These are phyloP conservation scores for Physocephala rufipes DNA, from an alignment of 2,888 invertebrate species.

Conservation along the genomic window DNA sequence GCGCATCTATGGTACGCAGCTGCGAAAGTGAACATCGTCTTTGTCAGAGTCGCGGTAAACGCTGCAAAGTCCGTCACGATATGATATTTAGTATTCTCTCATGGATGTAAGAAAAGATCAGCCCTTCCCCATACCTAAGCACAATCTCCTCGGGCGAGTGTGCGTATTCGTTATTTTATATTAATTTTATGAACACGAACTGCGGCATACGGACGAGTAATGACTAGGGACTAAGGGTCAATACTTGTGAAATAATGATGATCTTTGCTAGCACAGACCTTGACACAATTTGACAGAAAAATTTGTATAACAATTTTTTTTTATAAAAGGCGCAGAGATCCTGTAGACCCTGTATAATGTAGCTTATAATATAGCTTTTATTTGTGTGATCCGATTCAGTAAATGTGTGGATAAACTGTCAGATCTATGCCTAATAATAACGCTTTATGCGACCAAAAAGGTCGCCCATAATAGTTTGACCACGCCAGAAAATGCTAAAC, in stretches of 20 bases:
- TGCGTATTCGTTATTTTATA: constrained; percentile 27
- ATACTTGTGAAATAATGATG: constrained; percentile 3
- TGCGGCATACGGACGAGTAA: not conserved
- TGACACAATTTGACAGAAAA: constrained; percentile 1
- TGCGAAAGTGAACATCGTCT: not conserved
- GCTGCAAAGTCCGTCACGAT: constrained; percentile 8
- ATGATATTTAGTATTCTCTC: not conserved
- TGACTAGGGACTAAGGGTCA: constrained; percentile 27
- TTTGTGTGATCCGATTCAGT: too few relatives aligned
- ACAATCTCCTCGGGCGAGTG: not conserved
- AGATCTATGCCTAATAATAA: too few relatives aligned
- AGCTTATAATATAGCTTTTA: too few relatives aligned
- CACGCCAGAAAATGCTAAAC: too few relatives aligned
- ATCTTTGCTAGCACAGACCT: not conserved
- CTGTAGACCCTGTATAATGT: too few relatives aligned
- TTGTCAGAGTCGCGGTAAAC: too few relatives aligned
- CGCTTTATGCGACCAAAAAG: too few relatives aligned
- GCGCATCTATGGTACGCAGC: constrained; percentile 32
- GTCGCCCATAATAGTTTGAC: too few relatives aligned
- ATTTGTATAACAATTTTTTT: too few relatives aligned
- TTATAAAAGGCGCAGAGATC: too few relatives aligned
- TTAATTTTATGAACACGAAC: constrained; percentile 28
- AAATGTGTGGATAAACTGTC: too few relatives aligned
- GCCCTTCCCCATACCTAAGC: constrained; percentile 11
- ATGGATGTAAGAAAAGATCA: constrained; percentile 15